phyloP scores from a whole-genome alignment of 1,140 invertebrate species.

The Anoplophora glabripennis region DNA sequence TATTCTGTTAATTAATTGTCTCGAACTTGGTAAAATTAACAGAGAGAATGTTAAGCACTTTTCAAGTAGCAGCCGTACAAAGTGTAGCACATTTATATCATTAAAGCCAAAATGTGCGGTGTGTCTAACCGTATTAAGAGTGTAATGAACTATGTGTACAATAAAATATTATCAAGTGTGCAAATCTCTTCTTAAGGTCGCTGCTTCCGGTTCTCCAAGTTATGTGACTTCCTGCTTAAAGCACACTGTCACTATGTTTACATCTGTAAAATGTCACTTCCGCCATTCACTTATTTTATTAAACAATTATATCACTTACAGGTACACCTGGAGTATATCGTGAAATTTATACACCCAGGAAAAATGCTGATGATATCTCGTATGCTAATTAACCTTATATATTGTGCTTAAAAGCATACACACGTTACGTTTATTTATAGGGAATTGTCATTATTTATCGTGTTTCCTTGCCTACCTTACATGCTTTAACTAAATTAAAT shows the following conservation, averaged over 20 bases:
- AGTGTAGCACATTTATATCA: background rate
- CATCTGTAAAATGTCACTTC: conserved; percentile 30
- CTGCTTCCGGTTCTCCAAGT: conserved; percentile 18
- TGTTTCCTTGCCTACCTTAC: background rate
- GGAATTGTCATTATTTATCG: conserved; percentile 13
- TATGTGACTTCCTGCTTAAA: conserved; percentile 23
- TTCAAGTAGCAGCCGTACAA: no score
- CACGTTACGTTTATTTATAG: conserved; percentile 13
- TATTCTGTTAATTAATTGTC: no score
- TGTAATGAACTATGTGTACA: conserved; percentile 18
- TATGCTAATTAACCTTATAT: conserved; percentile 23
- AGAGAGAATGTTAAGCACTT: no score
- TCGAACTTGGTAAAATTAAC: no score
- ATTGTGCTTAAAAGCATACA: conserved; percentile 13
- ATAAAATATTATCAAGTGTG: conserved; percentile 18
- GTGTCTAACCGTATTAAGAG: background rate
- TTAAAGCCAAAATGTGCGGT: background rate
- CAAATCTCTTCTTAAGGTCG: conserved; percentile 21
- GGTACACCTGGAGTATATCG: conserved; percentile 18
- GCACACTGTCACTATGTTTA: conserved; percentile 29
- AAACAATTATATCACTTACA: conserved; percentile 24
- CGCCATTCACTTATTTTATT: conserved; percentile 10
- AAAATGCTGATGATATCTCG: conserved; percentile 19
- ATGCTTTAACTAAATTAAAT: conserved; percentile 18
- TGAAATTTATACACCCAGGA: conserved; percentile 21